Percentiles rank a stretch among this genome's conserved stretches.
These are phyloP conservation scores for Scolopax bukidnonensis DNA, from an alignment of 2,797 vertebrate genomes.

Conservation along the genomic window DNA sequence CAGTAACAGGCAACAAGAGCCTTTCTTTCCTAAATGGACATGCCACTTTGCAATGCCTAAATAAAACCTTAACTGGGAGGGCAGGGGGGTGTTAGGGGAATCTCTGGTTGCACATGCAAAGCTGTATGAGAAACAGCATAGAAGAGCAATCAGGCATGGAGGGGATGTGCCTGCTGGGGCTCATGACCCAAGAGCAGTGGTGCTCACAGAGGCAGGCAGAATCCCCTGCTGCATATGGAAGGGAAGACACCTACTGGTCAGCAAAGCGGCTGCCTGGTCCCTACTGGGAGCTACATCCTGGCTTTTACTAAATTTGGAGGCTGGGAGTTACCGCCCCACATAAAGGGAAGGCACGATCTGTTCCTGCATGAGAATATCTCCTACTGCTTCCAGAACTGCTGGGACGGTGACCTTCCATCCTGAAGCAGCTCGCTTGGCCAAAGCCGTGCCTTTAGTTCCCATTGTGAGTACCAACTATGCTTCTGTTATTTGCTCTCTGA, in stretches of 20 bases:
- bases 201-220: not conserved
- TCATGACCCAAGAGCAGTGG: accelerated
- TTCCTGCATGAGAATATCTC: not conserved
- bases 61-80: not conserved
- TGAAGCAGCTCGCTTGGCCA: not conserved
- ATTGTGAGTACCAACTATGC: accelerated
- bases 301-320: not conserved
- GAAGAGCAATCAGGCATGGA: not conserved
- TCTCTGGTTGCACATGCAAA: not conserved
- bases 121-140: not conserved
- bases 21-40: not conserved
- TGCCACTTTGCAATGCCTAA: not conserved
- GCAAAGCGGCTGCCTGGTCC: not conserved
- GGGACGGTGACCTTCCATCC: not conserved
- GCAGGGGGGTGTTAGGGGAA: not conserved
- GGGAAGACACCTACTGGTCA: not conserved
- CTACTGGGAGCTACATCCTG: not conserved
- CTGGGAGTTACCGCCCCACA: not conserved
- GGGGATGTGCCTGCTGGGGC: not conserved
- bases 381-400: not conserved
- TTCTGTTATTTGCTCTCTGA: not conserved
- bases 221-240: not conserved
- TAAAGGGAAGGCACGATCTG: not conserved
- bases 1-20: not conserved
- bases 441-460: not conserved